Evolutionary conservation across 2,797 vertebrate species (phyloP).

Genomic region (Nannoperca australis): DNA sequence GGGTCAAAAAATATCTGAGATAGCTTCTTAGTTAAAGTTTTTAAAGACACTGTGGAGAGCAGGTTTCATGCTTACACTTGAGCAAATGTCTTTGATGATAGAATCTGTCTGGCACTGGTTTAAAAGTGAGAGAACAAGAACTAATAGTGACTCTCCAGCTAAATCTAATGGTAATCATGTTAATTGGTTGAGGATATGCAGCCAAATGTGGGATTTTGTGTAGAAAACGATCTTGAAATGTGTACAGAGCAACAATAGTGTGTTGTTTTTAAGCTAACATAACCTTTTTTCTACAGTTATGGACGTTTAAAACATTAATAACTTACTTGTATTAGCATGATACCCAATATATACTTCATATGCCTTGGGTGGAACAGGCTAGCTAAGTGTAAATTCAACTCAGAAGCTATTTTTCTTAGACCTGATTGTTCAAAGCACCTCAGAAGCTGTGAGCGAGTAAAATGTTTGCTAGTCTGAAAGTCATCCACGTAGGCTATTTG

Average conservation of each 20-base stretch:
- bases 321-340: not conserved
- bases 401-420: not conserved
- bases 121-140: slow-evolving; percentile 9
- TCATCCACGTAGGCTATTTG: not conserved
- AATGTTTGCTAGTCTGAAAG: not conserved
- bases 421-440: not conserved
- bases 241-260: not conserved
- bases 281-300: not conserved
- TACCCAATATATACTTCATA: not conserved
- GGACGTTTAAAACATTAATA: not conserved
- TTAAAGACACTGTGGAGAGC: not conserved
- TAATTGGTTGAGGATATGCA: not conserved
- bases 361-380: too few relatives aligned
- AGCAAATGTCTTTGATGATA: not conserved
- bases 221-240: too few relatives aligned
- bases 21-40: not conserved
- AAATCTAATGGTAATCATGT: too few relatives aligned
- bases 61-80: not conserved
- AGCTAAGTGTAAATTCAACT: not conserved
- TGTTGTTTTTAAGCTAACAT: not conserved
- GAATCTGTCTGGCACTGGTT: not conserved
- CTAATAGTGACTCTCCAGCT: not conserved
- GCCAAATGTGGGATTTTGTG: not conserved
- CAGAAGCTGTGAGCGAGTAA: not conserved
- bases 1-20: not conserved